These are phyloP conservation scores for Gulo gulo DNA, from an alignment of 2,113 vertebrate genomes.

Conservation along the genomic window DNA sequence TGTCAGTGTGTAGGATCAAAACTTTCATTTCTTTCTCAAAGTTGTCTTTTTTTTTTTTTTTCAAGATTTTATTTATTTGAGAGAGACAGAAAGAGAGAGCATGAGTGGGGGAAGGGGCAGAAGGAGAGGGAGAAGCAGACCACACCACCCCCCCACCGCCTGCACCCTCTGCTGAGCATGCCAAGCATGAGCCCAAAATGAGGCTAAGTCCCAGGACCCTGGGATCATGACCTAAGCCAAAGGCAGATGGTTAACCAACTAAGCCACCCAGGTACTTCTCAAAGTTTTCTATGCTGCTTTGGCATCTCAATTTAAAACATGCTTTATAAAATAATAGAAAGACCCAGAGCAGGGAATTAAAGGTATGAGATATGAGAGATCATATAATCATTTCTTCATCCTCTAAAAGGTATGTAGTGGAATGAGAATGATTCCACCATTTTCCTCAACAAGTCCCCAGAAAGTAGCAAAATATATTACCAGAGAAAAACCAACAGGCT, in stretches of 20 bases:
- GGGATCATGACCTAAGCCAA: too few species aligned
- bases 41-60: background rate
- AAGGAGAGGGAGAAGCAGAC: too few species aligned
- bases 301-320: constrained; percentile 10
- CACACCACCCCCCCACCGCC: too few species aligned
- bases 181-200: too few species aligned
- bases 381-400: background rate
- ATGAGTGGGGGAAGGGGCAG: too few species aligned
- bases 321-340: background rate
- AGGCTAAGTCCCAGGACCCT: too few species aligned
- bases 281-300: background rate
- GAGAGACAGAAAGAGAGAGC: background rate
- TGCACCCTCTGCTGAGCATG: too few species aligned
- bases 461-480: constrained; percentile 8
- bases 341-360: background rate
- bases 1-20: background rate
- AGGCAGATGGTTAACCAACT: background rate
- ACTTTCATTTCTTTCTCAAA: background rate
- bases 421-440: background rate
- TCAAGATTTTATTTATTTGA: background rate
- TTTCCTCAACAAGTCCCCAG: background rate
- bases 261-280: background rate
- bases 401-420: background rate
- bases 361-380: background rate
- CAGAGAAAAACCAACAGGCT: background rate